Evolutionary conservation across 2,888 invertebrate species (phyloP).

Genomic region (Selenia dentaria): DNA sequence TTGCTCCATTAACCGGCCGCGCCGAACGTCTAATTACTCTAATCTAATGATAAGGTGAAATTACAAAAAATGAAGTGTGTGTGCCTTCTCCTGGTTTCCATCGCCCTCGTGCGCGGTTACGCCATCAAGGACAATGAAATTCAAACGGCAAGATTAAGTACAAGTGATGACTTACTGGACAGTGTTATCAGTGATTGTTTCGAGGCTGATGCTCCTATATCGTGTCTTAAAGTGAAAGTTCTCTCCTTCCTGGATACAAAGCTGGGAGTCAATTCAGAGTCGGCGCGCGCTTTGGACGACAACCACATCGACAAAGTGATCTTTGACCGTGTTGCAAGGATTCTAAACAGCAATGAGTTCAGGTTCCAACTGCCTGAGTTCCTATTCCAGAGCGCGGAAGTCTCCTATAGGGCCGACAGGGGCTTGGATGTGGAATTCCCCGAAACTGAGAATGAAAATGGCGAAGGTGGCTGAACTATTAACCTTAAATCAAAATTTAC

Average conservation of each 20-base stretch:
- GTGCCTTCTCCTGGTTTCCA: conserved; percentile 79
- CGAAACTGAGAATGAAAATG: conserved; percentile 75
- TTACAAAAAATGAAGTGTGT: conserved; percentile 77
- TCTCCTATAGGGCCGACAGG: conserved; percentile 87
- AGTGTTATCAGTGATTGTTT: conserved; percentile 90
- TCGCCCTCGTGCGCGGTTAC: conserved; percentile 74
- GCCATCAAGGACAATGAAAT: conserved; percentile 84
- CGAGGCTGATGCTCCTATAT: conserved; percentile 86
- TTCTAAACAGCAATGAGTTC: conserved; percentile 90
- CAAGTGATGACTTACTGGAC: conserved; percentile 88
- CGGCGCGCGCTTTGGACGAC: conserved; percentile 85
- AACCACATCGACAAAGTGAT: conserved; percentile 90
- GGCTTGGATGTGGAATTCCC: conserved; percentile 87
- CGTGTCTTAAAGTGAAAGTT: conserved; percentile 91
- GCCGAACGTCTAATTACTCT: conserved; percentile 75
- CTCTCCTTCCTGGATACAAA: conserved; percentile 90
- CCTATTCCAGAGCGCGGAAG: conserved; percentile 87
- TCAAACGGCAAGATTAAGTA: conserved; percentile 82
- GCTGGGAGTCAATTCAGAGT: conserved; percentile 85
- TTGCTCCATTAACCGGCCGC: conserved; percentile 78
- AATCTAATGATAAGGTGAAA: conserved; percentile 75
- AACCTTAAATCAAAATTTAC: neutral
- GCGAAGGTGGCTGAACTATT: conserved; percentile 73
- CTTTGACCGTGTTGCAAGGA: conserved; percentile 88
- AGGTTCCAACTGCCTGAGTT: conserved; percentile 89